Base-by-base conservation (phyloP, 2,888 invertebrate genomes). In the Schizotus pectinicornis region DNA sequence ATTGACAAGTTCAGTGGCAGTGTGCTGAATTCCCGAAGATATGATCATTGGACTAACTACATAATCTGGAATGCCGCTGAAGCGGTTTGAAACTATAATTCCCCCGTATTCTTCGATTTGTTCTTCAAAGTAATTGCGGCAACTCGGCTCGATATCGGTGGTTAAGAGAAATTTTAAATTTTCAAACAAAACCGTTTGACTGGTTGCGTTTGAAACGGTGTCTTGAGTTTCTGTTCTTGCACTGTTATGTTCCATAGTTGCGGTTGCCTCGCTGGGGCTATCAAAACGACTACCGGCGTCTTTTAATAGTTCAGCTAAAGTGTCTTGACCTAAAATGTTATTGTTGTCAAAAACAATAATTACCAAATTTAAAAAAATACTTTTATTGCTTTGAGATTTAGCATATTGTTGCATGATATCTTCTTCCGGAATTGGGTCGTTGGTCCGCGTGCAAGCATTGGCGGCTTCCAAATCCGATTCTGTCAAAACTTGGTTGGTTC, bases 1-100 rank as follows among this genome's bases (percentile, higher is more conserved):
- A 1, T 89, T 91, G 52, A 92, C 86, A 0, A 88, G 77, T 69
- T 89, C 85, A 0, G 78, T 76, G 1, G 86, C 88, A 0, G 81
- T 78, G 41, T 78, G 74, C 0, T 81, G 82, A 1, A 83, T 63
- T 12, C 81, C 73, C 2, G 81, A 82, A 0, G 82, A 81, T 38
- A 82, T 81, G 39, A 81, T 79, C 30, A 79, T 75, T 1, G 89
- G 88, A 0, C 89, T 86, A 30, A 92, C 81, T 0, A 83, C 86
- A 74, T 84, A 90, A 76, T 91, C 88, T 1, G 87, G 84, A 1
- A 85, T 75, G 43, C 84, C 85, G 11, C 76, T 74, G 46, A 80
- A 84, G n/a, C 72, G 76, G 12, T 73, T 72, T 0, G 80, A 71
- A 0, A 85, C 82, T 1, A 86, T 68, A 67, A 77, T 78, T 30